These are phyloP conservation scores for Tachypleus tridentatus DNA, from an alignment of 1,140 invertebrate species.

Conservation along the genomic window DNA sequence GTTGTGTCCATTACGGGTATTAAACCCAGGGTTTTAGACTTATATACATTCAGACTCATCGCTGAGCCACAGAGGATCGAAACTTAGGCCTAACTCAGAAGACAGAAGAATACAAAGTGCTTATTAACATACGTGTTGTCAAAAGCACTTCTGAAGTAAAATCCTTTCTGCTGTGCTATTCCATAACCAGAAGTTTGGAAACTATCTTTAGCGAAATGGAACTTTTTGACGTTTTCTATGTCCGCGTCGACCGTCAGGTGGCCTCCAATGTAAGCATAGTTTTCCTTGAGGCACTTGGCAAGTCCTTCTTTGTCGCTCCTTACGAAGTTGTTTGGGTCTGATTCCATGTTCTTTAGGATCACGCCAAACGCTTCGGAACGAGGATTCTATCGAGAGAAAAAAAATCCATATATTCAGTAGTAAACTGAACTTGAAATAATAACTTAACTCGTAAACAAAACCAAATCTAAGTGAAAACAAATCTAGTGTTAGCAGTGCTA, in stretches of 20 bases:
- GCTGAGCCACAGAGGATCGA: not conserved
- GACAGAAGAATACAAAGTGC: too few relatives aligned
- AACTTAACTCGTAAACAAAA: too few relatives aligned
- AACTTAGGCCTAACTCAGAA: not conserved
- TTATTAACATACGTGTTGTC: constrained; percentile 10
- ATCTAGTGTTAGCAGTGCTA: too few relatives aligned
- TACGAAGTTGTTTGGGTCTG: constrained; percentile 8
- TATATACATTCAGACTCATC: not conserved
- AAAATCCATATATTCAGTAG: not conserved
- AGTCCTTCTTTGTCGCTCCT: constrained; percentile 14
- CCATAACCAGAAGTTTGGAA: constrained; percentile 15
- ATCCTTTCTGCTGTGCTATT: constrained; percentile 11
- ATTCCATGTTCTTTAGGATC: constrained; percentile 13
- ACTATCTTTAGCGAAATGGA: constrained; percentile 11
- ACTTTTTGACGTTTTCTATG: constrained; percentile 5
- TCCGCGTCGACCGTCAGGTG: constrained; percentile 16
- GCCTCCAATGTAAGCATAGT: constrained; percentile 18
- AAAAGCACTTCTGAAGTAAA: constrained; percentile 3
- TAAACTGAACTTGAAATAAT: not conserved
- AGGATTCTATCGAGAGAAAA: not conserved
- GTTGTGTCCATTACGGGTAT: too few relatives aligned
- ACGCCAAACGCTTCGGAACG: not conserved
- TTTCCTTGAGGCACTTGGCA: not conserved
- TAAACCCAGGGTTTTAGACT: not conserved
- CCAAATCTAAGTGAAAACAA: too few relatives aligned